A percentile compares a stretch with the other conserved stretches of the same genome.
Evolutionary conservation across 2,113 vertebrate genomes (phyloP).

Genomic region (Desmodus rotundus): DNA sequence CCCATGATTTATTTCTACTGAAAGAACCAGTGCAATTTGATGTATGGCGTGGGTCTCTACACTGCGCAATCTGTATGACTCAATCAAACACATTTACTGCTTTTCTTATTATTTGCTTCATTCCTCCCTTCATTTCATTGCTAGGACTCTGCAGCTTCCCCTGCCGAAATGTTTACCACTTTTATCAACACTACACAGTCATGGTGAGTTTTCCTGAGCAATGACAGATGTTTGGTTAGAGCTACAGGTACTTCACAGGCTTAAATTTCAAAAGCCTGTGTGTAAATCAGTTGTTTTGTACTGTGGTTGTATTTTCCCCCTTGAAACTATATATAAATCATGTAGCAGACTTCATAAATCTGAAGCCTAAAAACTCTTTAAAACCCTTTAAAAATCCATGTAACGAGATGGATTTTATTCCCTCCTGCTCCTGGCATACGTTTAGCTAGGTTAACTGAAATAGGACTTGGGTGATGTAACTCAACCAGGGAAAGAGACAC

Average conservation of each 20-base stretch:
- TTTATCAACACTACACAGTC: not conserved
- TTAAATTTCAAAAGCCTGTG: constrained; percentile 54
- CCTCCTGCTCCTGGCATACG: not conserved
- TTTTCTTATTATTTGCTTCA: not conserved
- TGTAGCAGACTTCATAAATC: constrained; percentile 51
- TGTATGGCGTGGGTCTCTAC: not conserved
- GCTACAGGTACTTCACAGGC: not conserved
- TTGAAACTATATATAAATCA: constrained; percentile 50
- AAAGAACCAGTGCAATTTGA: constrained; percentile 16
- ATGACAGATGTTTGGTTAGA: constrained; percentile 30
- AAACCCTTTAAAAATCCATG: constrained; percentile 30
- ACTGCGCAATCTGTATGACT: not conserved
- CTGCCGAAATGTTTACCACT: not conserved
- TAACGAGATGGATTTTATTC: not conserved
- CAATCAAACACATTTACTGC: not conserved
- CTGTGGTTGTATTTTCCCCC: not conserved
- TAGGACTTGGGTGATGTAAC: not conserved
- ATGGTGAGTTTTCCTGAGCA: not conserved
- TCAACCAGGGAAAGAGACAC: not conserved
- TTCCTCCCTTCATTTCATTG: not conserved
- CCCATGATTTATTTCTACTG: constrained; percentile 24
- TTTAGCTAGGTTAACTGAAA: constrained; percentile 33
- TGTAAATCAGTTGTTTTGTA: constrained; percentile 59
- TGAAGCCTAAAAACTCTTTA: constrained; percentile 1
- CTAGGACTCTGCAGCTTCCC: not conserved